Evolutionary conservation across 2,888 invertebrate genomes (phyloP), one percentile per base, ranked within the genome.

Genomic region (Trachelus stipa): DNA sequence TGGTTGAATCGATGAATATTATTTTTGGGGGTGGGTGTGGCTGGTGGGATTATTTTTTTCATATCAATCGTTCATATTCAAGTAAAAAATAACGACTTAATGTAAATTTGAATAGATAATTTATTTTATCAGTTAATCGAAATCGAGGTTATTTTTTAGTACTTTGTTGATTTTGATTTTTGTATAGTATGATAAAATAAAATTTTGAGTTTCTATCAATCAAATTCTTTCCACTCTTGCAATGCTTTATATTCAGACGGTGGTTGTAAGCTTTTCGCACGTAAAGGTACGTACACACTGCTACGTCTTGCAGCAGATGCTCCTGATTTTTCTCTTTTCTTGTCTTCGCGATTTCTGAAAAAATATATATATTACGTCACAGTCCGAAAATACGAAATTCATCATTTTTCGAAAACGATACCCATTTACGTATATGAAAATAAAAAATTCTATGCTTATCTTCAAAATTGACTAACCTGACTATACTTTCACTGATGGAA

Each of bases 401-500:
- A 56, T 3, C 73, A 37, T 11, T 30, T 11, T 56, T 76, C 23
- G 30, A 15, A 30, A 76, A 23, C 23, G 34, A 11, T 4, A 35
- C n/a, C 34, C 1, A 23, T n/a, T 69, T 4, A 30, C 11, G 1
- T 30, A n/a, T 9, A 35, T 76, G 11, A 12, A 68, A 34, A 56
- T 12, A 75, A 40, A 69, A 9, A 23, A 30, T 11, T 31, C 4
- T 0, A 11, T 69, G 12, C 69, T 23, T 69, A 69, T 73, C n/a
- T 69, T 11, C 15, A 69, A 73, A 11, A 73, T 23, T 4, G 31
- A 34, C 81, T 86, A 80, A 90, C 90, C 89, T 86, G 76, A 75
- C 34, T 73, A 86, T 81, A 71, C 75, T 87, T 76, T 88, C 84
- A 76, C 79, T 82, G 77, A 90, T 87, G 30, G 84, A 83, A 76